These are phyloP conservation scores for Cephalopachus bancanus DNA, from an alignment of 2,797 vertebrate species.

Conservation along the genomic window DNA sequence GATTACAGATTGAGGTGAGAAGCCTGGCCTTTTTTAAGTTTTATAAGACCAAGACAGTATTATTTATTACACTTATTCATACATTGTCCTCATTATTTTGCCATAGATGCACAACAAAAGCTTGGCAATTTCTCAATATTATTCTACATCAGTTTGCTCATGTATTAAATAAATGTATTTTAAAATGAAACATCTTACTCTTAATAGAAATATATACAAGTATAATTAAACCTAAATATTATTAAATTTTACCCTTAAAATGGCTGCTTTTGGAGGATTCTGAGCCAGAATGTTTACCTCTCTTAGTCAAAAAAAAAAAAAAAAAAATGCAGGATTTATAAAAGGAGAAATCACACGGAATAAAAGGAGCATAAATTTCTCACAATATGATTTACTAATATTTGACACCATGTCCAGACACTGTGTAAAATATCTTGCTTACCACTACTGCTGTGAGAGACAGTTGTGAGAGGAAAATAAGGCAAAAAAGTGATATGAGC, in stretches of 20 bases:
- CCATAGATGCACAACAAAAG: not conserved
- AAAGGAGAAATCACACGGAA: not conserved
- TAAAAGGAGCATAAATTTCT: not conserved
- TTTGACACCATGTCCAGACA: not conserved
- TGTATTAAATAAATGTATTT: conserved; percentile 20
- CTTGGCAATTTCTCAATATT: not conserved
- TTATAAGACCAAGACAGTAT: not conserved
- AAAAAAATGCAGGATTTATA: not conserved
- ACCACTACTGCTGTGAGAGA: not conserved
- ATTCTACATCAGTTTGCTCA: not conserved
- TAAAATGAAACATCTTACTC: not conserved
- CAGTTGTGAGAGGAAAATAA: not conserved
- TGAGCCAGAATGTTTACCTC: not conserved
- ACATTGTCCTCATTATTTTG: not conserved
- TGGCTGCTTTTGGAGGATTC: not conserved
- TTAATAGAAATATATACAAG: not conserved
- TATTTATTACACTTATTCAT: not conserved
- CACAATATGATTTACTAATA: not conserved
- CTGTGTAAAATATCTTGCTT: not conserved
- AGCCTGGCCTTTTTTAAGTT: conserved; percentile 56
- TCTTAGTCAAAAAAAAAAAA: not conserved
- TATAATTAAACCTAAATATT: conserved; percentile 1
- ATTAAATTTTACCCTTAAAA: not conserved
- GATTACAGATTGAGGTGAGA: too few species aligned
- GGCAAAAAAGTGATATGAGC: not conserved